Evolutionary conservation across 2,113 vertebrate species (phyloP).

Genomic region (Prietella phreatophila): DNA sequence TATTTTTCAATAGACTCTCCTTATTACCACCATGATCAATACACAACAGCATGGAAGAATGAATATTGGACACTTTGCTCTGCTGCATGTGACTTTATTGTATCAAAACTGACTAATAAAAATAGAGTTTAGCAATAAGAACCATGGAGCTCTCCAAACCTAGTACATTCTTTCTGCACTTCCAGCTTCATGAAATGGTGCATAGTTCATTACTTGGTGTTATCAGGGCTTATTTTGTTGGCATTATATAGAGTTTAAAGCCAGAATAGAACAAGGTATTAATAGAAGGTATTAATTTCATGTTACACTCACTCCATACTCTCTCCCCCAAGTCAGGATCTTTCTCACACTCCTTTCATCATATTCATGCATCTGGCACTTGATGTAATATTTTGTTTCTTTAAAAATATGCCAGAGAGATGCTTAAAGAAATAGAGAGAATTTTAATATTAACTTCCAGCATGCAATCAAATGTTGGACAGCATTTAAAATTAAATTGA

Average conservation of each 20-base stretch:
- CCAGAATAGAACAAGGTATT: neutral
- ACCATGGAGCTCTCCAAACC: constrained; percentile 15
- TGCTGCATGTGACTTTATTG: constrained; percentile 19
- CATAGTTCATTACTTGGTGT: neutral
- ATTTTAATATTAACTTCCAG: constrained; percentile 25
- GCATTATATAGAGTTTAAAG: neutral
- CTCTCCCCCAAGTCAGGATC: constrained; percentile 35
- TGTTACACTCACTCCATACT: constrained; percentile 11
- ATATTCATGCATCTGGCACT: constrained; percentile 31
- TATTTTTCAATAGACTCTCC: constrained; percentile 54
- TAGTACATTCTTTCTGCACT: constrained; percentile 1
- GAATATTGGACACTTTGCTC: neutral
- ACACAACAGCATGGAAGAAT: constrained; percentile 34
- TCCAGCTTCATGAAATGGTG: constrained; percentile 7
- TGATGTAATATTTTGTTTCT: neutral
- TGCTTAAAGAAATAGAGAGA: constrained; percentile 1
- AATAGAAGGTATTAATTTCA: constrained; percentile 18
- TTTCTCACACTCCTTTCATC: constrained; percentile 37
- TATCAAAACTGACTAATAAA: constrained; percentile 35
- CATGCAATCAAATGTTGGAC: constrained; percentile 12
- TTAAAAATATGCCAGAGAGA: neutral
- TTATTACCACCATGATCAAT: constrained; percentile 54
- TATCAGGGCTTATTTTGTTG: constrained; percentile 11
- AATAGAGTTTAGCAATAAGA: constrained; percentile 7
- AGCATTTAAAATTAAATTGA: constrained; percentile 3